These are phyloP conservation scores for Dicycla oo DNA, from an alignment of 2,888 invertebrate genomes.

Conservation along the genomic window DNA sequence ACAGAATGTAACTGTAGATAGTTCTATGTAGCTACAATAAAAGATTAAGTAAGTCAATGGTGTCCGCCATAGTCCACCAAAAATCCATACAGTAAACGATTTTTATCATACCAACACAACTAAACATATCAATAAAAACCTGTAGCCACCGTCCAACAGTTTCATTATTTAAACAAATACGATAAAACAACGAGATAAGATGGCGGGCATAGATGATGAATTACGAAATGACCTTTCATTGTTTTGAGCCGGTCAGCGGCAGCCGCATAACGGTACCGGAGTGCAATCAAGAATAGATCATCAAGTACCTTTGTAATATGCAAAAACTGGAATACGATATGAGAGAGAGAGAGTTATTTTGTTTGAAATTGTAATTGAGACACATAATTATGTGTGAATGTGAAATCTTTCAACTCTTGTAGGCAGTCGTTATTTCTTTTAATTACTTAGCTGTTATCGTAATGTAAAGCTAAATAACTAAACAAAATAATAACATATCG, in stretches of 20 bases:
- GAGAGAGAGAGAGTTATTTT: conserved; percentile 53
- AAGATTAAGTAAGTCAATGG: not conserved
- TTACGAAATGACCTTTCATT: conserved; percentile 74
- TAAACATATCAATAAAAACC: conserved; percentile 37
- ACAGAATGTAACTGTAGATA: not conserved
- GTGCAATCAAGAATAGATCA: conserved; percentile 76
- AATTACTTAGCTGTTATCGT: too few relatives aligned
- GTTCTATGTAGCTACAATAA: not conserved
- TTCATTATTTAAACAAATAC: conserved; percentile 60
- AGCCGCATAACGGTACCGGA: conserved; percentile 66
- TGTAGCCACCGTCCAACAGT: conserved; percentile 29
- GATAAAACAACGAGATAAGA: conserved; percentile 70
- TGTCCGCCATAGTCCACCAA: not conserved
- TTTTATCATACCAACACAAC: not conserved
- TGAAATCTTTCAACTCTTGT: not conserved
- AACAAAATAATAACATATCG: too few relatives aligned
- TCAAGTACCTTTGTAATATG: conserved; percentile 65
- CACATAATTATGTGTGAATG: conserved; percentile 22
- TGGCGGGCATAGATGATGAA: conserved; percentile 73
- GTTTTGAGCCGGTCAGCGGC: conserved; percentile 71
- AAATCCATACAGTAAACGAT: not conserved
- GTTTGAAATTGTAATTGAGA: conserved; percentile 30
- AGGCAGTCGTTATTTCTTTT: not conserved
- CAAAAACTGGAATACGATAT: conserved; percentile 69
- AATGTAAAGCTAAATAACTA: too few relatives aligned